Evolutionary conservation across 1,140 invertebrate genomes (phyloP).

Genomic region (Bombus huntii): DNA sequence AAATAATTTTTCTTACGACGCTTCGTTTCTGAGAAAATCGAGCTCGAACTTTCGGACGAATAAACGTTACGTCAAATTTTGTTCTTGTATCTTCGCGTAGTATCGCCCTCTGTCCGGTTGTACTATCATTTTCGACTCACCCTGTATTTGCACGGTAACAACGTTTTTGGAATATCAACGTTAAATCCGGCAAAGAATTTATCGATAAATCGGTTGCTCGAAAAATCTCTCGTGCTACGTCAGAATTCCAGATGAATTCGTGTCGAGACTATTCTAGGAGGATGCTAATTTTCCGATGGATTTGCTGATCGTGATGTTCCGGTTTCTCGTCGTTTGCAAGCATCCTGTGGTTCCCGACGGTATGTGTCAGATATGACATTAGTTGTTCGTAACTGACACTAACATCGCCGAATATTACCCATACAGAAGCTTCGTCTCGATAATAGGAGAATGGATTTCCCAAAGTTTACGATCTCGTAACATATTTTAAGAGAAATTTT

Average conservation of each 20-base stretch:
- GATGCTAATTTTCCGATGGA: constrained; percentile 43
- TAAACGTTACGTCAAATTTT: too few relatives aligned
- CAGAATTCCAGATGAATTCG: background rate
- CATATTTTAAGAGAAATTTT: background rate
- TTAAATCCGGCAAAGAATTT: background rate
- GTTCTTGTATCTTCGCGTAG: too few relatives aligned
- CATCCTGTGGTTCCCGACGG: constrained; percentile 2
- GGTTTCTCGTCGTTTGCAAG: constrained; percentile 36
- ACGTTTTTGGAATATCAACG: background rate
- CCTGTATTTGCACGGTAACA: too few relatives aligned
- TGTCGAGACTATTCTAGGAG: background rate
- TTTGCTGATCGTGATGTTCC: constrained; percentile 31
- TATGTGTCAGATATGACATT: constrained; percentile 16
- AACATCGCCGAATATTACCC: background rate
- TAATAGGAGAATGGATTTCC: background rate
- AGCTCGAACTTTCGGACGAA: too few relatives aligned
- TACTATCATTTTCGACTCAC: too few relatives aligned
- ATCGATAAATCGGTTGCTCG: background rate
- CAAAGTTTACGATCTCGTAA: background rate
- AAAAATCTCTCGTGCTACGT: background rate
- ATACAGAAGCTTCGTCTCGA: background rate
- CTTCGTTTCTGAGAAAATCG: too few relatives aligned
- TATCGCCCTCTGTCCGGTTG: too few relatives aligned
- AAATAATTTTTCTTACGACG: too few relatives aligned
- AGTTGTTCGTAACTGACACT: constrained; percentile 38